These are phyloP conservation scores for Trinectes maculatus DNA, from an alignment of 2,113 vertebrate species.

Conservation along the genomic window DNA sequence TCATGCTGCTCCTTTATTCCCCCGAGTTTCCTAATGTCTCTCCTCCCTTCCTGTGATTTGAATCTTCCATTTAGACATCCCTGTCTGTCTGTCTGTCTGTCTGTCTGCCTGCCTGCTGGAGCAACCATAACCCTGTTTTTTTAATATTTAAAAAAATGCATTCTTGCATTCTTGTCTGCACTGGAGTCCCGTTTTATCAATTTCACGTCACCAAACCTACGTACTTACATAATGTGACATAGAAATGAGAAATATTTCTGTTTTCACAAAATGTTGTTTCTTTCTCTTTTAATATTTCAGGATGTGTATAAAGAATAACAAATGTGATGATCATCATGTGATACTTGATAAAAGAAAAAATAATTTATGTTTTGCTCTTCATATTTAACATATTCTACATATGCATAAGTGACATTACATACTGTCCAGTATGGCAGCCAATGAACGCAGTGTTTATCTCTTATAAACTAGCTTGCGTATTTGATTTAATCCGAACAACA, in stretches of 20 bases:
- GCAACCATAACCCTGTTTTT: background rate
- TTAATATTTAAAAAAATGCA: too few relatives aligned
- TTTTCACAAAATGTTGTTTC: too few relatives aligned
- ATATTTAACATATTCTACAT: background rate
- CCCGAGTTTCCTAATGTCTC: background rate
- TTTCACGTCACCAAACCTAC: too few relatives aligned
- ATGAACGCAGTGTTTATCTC: background rate
- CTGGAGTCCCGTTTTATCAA: background rate
- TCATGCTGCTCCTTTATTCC: background rate
- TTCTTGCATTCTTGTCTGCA: background rate
- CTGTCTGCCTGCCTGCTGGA: background rate
- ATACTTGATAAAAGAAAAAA: background rate
- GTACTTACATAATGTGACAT: too few relatives aligned
- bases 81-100: background rate
- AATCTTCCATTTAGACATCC: background rate
- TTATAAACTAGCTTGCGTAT: too few relatives aligned
- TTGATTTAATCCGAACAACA: too few relatives aligned
- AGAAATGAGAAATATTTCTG: too few relatives aligned
- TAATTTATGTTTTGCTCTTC: background rate
- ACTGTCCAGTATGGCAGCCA: background rate
- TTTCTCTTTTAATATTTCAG: too few relatives aligned
- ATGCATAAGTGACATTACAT: constrained; percentile 2
- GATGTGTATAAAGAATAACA: too few relatives aligned
- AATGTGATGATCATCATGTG: background rate
- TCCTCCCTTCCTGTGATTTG: background rate